phyloP scores from a whole-genome alignment of 2,797 vertebrate genomes.

The Phataginus tricuspis region DNA sequence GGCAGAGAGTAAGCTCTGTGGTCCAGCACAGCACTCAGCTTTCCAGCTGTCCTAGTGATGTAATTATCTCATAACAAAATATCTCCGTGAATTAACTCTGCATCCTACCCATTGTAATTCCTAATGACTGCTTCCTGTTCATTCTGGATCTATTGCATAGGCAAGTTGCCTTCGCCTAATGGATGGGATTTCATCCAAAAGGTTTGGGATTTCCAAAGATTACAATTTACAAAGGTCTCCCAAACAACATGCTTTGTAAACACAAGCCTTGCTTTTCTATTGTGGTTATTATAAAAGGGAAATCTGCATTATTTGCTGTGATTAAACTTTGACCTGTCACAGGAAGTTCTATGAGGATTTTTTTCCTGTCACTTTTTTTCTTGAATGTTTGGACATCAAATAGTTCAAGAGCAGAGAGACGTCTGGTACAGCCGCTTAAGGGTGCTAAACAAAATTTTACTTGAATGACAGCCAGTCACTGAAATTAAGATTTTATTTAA shows the following conservation, averaged over 20 bases:
- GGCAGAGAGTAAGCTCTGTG: slow-evolving; percentile 44
- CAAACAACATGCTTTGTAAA: slow-evolving; percentile 80
- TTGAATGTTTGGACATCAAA: slow-evolving; percentile 56
- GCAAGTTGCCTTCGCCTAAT: slow-evolving; percentile 70
- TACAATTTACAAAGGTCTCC: slow-evolving; percentile 82
- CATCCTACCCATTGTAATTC: slow-evolving; percentile 52
- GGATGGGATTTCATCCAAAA: slow-evolving; percentile 63
- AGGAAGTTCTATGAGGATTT: slow-evolving; percentile 82
- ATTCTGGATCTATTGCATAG: slow-evolving; percentile 29
- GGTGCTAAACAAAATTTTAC: slow-evolving; percentile 36
- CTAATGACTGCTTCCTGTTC: slow-evolving; percentile 64
- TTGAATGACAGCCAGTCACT: slow-evolving; percentile 45
- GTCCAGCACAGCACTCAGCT: slow-evolving; percentile 55
- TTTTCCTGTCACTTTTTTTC: slow-evolving; percentile 32
- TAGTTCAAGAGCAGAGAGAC: slow-evolving; percentile 39
- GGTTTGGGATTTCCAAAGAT: slow-evolving; percentile 71
- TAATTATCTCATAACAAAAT: slow-evolving; percentile 69
- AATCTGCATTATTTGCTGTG: slow-evolving; percentile 76
- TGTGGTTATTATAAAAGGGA: slow-evolving; percentile 81
- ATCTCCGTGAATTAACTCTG: slow-evolving; percentile 71
- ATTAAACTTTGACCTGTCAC: slow-evolving; percentile 80
- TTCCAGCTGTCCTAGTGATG: slow-evolving; percentile 63
- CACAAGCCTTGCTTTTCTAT: slow-evolving; percentile 81
- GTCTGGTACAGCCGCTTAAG: slow-evolving; percentile 11
- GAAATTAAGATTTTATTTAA: not conserved